A percentile compares a stretch with the other conserved stretches of the same genome.
Evolutionary conservation across 2,888 invertebrate species (phyloP).

Genomic region (Venusia cambrica): DNA sequence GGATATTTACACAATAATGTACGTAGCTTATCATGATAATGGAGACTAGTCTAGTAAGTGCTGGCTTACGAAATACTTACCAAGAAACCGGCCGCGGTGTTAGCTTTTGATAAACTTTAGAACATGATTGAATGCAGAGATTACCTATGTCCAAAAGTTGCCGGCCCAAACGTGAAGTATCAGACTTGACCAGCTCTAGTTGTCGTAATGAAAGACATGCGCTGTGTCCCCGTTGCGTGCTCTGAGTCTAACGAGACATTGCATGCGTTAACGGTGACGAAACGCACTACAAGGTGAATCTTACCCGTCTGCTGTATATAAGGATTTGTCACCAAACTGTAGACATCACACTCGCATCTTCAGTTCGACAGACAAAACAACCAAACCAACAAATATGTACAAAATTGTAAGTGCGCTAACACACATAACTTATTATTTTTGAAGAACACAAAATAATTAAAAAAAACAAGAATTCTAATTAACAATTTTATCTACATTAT

Average conservation of each 20-base stretch:
- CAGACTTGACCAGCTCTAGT: slow-evolving; percentile 45
- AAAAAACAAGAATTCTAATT: background rate
- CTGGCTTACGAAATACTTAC: slow-evolving; percentile 9
- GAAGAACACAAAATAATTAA: slow-evolving; percentile 3
- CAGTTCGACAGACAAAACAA: slow-evolving; percentile 52
- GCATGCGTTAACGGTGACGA: slow-evolving; percentile 55
- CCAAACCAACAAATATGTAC: slow-evolving; percentile 56
- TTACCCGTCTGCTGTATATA: slow-evolving; percentile 64
- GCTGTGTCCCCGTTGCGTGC: slow-evolving; percentile 64
- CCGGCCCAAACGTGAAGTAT: slow-evolving; percentile 31
- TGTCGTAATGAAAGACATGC: slow-evolving; percentile 50
- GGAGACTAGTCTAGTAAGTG: slow-evolving; percentile 18
- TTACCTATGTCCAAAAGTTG: slow-evolving; percentile 39
- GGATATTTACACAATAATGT: slow-evolving; percentile 10
- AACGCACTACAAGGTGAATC: slow-evolving; percentile 75
- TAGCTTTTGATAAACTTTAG: slow-evolving; percentile 23
- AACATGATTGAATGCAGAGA: slow-evolving; percentile 28
- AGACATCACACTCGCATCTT: slow-evolving; percentile 62
- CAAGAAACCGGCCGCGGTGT: slow-evolving; percentile 15
- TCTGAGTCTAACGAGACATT: slow-evolving; percentile 56
- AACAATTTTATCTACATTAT: slow-evolving; percentile 15
- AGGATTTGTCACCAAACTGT: slow-evolving; percentile 60
- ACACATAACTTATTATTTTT: too few species aligned
- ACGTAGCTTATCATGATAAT: slow-evolving; percentile 28
- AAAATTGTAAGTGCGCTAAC: slow-evolving; percentile 61